These are phyloP conservation scores for Trachurus trachurus DNA, from an alignment of 2,797 vertebrate genomes.

Conservation along the genomic window DNA sequence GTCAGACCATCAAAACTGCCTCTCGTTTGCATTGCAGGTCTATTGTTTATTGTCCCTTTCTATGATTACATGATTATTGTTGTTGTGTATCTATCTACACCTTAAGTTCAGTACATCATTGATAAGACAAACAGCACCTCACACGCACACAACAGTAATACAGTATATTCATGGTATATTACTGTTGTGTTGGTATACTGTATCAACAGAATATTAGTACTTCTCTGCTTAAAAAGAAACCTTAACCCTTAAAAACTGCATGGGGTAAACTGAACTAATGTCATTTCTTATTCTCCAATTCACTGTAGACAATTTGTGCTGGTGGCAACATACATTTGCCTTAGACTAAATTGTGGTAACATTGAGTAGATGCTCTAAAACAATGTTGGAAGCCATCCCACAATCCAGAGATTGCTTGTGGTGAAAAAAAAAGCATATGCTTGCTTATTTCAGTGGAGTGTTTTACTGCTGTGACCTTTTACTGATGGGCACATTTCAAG, in stretches of 20 bases:
- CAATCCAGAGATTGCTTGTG: background rate
- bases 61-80: background rate
- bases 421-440: background rate
- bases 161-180: background rate
- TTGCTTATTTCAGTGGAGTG: background rate
- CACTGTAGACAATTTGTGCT: background rate
- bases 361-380: background rate
- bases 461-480: conserved; percentile 1
- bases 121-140: background rate
- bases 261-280: background rate
- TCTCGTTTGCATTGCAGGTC: conserved; percentile 6
- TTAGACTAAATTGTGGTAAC: background rate
- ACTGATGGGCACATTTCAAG: conserved; percentile 4
- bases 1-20: conserved; percentile 7
- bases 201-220: too few relatives aligned
- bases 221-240: too few relatives aligned
- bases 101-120: conserved; percentile 3
- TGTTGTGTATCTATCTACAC: background rate
- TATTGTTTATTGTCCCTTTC: conserved; percentile 14
- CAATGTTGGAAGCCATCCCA: background rate
- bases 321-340: background rate
- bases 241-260: too few relatives aligned
- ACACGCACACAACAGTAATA: background rate
- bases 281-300: background rate
- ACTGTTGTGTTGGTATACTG: too few relatives aligned